phyloP scores from a whole-genome alignment of 2,113 vertebrate species.

The Tragelaphus buxtoni region DNA sequence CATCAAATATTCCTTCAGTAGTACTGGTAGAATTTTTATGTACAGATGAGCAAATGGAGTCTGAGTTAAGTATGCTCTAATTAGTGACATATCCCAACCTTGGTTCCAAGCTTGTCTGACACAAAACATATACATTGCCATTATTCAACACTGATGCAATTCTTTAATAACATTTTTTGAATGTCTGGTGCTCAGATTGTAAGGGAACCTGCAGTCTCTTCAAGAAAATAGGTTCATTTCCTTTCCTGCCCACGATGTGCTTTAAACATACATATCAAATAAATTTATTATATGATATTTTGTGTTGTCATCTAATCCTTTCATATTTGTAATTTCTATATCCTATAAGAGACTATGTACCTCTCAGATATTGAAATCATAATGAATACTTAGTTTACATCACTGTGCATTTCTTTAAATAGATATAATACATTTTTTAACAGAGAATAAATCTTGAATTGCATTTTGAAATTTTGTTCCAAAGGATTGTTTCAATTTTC shows the following conservation, averaged over 20 bases:
- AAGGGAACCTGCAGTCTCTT: not conserved
- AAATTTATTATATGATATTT: not conserved
- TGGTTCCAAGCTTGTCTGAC: not conserved
- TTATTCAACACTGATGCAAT: not conserved
- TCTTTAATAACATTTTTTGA: not conserved
- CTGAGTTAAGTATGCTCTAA: not conserved
- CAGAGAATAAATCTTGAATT: not conserved
- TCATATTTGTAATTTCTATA: not conserved
- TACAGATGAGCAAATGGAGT: not conserved
- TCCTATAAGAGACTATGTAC: not conserved
- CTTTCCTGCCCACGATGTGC: not conserved
- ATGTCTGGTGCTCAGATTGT: not conserved
- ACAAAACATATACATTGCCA: not conserved
- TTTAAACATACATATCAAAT: not conserved
- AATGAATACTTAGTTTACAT: not conserved
- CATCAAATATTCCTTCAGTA: not conserved
- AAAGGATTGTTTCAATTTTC: not conserved
- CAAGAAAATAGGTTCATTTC: not conserved
- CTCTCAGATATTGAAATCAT: not conserved
- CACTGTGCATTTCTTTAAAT: not conserved
- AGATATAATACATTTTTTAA: not conserved
- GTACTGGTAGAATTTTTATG: not conserved
- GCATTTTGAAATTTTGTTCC: slow-evolving; percentile 12
- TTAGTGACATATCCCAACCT: not conserved
- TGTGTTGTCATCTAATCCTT: not conserved